Conservation (phyloP, 2,797 vertebrate species). For the Ceryle rudis region DNA sequence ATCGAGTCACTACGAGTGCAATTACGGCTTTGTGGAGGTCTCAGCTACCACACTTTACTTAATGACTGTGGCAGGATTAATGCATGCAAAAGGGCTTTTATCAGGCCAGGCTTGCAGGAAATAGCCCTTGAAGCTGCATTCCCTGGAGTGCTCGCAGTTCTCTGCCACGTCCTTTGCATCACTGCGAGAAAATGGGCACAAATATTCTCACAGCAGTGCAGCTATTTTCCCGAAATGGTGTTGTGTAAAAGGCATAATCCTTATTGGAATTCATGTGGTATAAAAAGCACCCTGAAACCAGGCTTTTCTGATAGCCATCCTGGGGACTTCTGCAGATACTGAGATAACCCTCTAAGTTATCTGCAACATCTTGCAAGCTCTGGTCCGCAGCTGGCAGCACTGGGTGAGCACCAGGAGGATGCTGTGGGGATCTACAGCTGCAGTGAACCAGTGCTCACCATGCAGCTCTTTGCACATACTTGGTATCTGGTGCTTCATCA, state of each 20-base stretch:
- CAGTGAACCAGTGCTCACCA: fast-evolving
- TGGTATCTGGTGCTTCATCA: not conserved
- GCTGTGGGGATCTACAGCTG: not conserved
- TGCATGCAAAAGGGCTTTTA: not conserved
- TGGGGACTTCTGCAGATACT: not conserved
- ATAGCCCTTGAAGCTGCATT: not conserved
- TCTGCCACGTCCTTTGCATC: not conserved
- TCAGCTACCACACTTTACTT: not conserved
- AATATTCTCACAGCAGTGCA: not conserved
- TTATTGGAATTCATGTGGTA: not conserved
- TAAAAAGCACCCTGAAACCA: not conserved
- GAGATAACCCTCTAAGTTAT: not conserved
- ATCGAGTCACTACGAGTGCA: not conserved
- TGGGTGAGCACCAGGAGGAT: fast-evolving
- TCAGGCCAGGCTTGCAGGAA: not conserved
- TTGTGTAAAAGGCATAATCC: not conserved
- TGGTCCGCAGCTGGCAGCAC: not conserved
- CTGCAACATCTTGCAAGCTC: not conserved
- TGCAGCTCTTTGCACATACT: not conserved
- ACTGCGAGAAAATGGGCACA: fast-evolving
- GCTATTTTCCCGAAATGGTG: not conserved
- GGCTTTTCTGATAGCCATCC: not conserved
- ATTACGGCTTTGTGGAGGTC: not conserved
- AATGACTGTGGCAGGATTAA: not conserved
- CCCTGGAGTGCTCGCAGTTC: not conserved